Evolutionary conservation across 2,888 invertebrate genomes (phyloP), one percentile per base, ranked within the genome.

Genomic region (Drosophila seclusa): DNA sequence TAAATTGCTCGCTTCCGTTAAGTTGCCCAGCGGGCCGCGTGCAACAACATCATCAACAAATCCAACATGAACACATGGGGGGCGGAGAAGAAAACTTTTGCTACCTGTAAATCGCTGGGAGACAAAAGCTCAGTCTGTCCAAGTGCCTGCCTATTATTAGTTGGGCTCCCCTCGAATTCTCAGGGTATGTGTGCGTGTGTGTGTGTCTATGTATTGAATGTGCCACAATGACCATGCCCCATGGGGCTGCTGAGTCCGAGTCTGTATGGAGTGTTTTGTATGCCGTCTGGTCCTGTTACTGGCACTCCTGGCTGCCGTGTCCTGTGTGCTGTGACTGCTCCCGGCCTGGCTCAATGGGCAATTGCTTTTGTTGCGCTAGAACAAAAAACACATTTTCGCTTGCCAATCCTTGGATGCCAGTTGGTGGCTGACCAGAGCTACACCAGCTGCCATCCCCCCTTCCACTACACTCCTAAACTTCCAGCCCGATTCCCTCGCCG

Each of bases 1-100:
- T 87, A 87, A 87, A 87, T 87, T 87, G 90, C 86, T 80, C 72
- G 86, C 89, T 87, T 87, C 87, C 87, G 89, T 83, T 87, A 78
- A 89, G 85, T 89, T 89, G 81, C 77, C 82, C 87, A 73, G 54
- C 38, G 89, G 85, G 84, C 69, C 61, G 24, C 40, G 21, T 38
- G n/a, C 54, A 58, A 21, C 21, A 34, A 40, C 50, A 61, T 40
- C 36, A 36, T 21, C 38, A 58, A 31, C 55, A 45, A 10, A 38
- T 16, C 45, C 45, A 40, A 36, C 34, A 53, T 49, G 49, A 27
- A 6, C 49, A 49, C 27, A 3, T 6, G 27, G 27, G 27, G 49
- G 16, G 45, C 11, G 18, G 50, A 5, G 32, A 8, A 18, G 29
- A 61, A 72, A 76, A 72, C 61, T 73, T 77, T 74, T 62, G 71